A percentile compares a stretch with the other conserved stretches of the same genome.
phyloP scores from a whole-genome alignment of 2,797 vertebrate genomes.

The Mergus octosetaceus region DNA sequence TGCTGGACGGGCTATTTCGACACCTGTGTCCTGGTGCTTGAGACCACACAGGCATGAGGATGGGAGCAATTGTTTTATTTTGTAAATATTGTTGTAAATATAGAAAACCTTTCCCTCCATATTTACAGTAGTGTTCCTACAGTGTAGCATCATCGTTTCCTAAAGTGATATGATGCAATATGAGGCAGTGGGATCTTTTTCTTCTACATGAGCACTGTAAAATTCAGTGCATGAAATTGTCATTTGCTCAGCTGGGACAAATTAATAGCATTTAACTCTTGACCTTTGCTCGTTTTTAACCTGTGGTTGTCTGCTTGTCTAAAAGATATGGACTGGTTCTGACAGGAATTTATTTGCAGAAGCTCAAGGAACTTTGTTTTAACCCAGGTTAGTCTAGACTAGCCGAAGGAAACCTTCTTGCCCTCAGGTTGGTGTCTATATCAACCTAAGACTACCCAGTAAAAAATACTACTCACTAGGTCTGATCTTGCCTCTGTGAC shows the following conservation, averaged over 20 bases:
- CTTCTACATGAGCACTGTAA: background rate
- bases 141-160: background rate
- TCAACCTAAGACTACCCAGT: background rate
- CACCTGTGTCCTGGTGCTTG: background rate
- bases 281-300: background rate
- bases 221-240: background rate
- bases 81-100: background rate
- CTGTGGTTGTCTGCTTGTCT: background rate
- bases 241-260: background rate
- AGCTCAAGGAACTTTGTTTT: background rate
- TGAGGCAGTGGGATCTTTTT: background rate
- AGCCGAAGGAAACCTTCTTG: background rate
- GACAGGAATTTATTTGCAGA: background rate
- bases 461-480: background rate
- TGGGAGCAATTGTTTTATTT: background rate
- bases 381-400: background rate
- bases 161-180: background rate
- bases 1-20: background rate
- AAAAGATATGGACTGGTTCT: background rate
- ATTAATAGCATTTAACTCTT: background rate
- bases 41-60: background rate
- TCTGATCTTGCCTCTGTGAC: background rate
- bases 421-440: background rate
- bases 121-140: background rate
- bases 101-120: background rate